Base-by-base conservation (phyloP, 2,888 invertebrate species). In the Nemotelus nigrinus region DNA sequence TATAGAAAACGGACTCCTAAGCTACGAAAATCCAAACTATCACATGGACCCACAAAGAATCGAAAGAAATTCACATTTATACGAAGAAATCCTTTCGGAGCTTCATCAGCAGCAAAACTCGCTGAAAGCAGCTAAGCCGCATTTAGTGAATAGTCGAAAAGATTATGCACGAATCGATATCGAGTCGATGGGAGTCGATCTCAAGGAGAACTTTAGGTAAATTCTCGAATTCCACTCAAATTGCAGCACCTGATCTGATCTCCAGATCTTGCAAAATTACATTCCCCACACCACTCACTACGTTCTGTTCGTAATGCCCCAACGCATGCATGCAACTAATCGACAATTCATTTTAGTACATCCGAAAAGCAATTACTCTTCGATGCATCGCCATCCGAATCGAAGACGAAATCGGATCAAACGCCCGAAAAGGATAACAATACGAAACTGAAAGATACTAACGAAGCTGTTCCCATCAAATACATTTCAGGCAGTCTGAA, bases 21-120 rank as follows among this genome's bases (percentile, higher is more conserved):
- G 96, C 83, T 96, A 96, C 88, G 94, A 96, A 89, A 96, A 96
- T 87, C 96, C 96, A 45, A 96, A 96, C 89, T 96, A 96, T 88
- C 94, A 94, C 85, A 87, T 94, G 89, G 93, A 93, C 85, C 93
- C 94, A 78, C 88, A 93, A 94, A 83, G 93, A 93, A 72, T 89
- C 91, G 83, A 92, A 92, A 85, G 92, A 91, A 82, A 92, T 86
- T 90, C 89, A 82, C 93, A 93, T 83, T 89, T 94, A 78, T 93
- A 93, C 88, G 89, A 89, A 83, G 82, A 82, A 80, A 89, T 89
- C 87, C 80, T 82, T 77, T 82, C 87, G 84, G 82, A 82, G 78
- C 80, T 82, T 65, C 82, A 82, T 67, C 80, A 81, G 77, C 80
- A 81, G 70, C 79, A 80, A 78, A 80, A 80, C 79, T 80, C 81